phyloP scores from a whole-genome alignment of 2,113 vertebrate species.

The Sander vitreus region DNA sequence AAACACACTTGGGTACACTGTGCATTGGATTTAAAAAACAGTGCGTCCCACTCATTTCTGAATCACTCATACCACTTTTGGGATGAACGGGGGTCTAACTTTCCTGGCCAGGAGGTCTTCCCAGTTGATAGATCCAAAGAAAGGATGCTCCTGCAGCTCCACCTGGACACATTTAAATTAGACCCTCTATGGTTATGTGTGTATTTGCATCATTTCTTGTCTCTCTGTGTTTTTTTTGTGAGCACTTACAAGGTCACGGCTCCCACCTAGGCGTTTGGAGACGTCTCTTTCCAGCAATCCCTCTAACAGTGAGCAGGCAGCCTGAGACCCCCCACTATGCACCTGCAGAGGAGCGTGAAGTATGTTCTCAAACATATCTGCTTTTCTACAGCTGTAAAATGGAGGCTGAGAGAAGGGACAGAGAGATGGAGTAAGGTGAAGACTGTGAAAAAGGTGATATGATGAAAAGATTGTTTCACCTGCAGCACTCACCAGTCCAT shows the following conservation, averaged over 20 bases:
- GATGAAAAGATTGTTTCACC: not conserved
- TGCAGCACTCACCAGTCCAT: constrained; percentile 77
- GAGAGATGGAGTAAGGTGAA: not conserved
- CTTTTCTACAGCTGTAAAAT: constrained; percentile 82
- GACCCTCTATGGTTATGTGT: not conserved
- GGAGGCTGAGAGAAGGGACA: constrained; percentile 78
- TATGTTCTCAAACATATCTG: constrained; percentile 85
- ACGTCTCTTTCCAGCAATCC: constrained; percentile 81
- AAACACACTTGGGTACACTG: not conserved
- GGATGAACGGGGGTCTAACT: constrained; percentile 81
- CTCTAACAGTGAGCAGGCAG: constrained; percentile 75
- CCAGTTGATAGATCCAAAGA: constrained; percentile 84
- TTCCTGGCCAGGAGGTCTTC: constrained; percentile 82
- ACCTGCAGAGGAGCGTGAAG: constrained; percentile 81
- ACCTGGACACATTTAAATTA: constrained; percentile 59
- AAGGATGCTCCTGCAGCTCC: constrained; percentile 82
- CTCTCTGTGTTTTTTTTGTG: not conserved
- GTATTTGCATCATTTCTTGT: not conserved
- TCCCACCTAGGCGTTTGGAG: constrained; percentile 76
- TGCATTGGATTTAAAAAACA: not conserved
- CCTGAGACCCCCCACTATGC: constrained; percentile 63
- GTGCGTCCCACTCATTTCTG: not conserved
- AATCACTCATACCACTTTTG: constrained; percentile 78
- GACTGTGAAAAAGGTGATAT: not conserved
- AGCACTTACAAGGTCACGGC: constrained; percentile 79